Evolutionary conservation across 2,113 vertebrate genomes (phyloP).

Genomic region (Phrynosoma blainvillii): DNA sequence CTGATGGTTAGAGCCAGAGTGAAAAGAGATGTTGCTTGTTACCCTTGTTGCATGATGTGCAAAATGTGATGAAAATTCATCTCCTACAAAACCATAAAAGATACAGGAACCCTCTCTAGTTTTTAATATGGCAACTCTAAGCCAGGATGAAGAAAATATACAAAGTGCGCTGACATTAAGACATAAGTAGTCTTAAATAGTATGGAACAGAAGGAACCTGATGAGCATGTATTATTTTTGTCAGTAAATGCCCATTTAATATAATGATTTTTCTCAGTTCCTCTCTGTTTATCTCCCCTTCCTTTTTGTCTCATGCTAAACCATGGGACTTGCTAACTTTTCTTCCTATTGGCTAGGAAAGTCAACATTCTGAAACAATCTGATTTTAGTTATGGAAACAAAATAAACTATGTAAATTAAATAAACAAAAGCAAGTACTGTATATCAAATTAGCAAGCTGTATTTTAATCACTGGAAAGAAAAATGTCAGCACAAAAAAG

Average conservation of each 20-base stretch:
- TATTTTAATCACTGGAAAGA: constrained; percentile 15
- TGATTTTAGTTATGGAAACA: background rate
- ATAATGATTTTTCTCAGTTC: background rate
- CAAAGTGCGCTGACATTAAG: background rate
- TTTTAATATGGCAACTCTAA: no score
- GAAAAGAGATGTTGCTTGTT: no score
- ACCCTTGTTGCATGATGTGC: no score
- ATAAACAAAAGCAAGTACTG: background rate
- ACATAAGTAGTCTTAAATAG: background rate
- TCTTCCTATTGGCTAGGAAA: no score
- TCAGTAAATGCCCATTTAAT: background rate
- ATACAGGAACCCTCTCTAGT: no score
- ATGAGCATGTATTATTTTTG: background rate
- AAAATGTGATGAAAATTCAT: no score
- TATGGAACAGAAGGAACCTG: background rate
- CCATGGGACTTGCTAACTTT: background rate
- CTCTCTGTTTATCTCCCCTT: background rate
- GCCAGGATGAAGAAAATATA: background rate
- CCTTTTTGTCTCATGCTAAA: background rate
- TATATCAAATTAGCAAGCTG: background rate
- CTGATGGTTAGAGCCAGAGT: no score
- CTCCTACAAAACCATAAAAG: no score
- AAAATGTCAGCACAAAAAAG: background rate
- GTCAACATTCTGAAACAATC: background rate
- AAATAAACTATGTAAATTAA: constrained; percentile 11